Conservation (phyloP, 2,113 vertebrate genomes). For the Nerophis lumbriciformis region DNA sequence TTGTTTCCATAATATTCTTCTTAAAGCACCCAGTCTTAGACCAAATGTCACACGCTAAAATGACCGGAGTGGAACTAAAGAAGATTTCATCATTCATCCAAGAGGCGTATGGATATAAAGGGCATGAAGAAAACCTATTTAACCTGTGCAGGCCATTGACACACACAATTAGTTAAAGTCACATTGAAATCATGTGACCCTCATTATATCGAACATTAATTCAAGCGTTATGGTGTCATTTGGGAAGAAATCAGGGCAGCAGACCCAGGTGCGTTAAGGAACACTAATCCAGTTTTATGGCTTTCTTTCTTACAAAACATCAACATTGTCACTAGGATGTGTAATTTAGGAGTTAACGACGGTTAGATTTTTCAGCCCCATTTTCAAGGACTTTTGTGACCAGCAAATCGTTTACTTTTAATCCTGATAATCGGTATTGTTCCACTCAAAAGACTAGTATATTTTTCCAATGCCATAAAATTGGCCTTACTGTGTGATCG, state of each 20-base stretch:
- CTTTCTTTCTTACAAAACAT: no score
- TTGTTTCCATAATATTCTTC: neutral
- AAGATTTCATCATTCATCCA: slow-evolving; percentile 1
- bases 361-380: no score
- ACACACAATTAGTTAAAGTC: slow-evolving; percentile 4
- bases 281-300: neutral
- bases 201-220: neutral
- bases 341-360: no score
- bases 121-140: slow-evolving; percentile 1
- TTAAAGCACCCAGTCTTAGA: neutral
- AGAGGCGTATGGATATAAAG: neutral
- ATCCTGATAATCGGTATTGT: no score
- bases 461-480: no score
- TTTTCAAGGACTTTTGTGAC: no score
- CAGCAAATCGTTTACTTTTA: no score
- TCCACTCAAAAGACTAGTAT: no score
- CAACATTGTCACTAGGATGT: no score
- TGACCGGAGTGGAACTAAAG: slow-evolving; percentile 2
- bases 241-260: slow-evolving; percentile 4
- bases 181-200: slow-evolving; percentile 1
- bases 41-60: neutral
- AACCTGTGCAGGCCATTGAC: slow-evolving; percentile 6
- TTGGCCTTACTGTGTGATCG: no score
- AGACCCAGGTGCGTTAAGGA: slow-evolving; percentile 1
- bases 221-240: slow-evolving; percentile 8